Evolutionary conservation across 2,888 invertebrate species (phyloP).

Genomic region (Erebia epiphron): DNA sequence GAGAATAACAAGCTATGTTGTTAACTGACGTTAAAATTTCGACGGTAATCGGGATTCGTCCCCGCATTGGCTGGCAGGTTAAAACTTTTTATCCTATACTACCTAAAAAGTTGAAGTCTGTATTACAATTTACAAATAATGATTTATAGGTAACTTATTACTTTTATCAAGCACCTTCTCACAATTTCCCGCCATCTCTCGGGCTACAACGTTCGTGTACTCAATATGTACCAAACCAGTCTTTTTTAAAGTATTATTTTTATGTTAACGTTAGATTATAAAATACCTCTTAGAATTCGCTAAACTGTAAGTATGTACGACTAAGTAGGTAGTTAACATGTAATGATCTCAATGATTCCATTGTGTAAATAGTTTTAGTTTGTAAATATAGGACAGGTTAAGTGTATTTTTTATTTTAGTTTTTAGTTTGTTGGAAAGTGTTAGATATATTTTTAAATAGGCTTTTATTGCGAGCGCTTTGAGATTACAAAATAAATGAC

Average conservation of each 20-base stretch:
- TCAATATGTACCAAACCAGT: slow-evolving; percentile 72
- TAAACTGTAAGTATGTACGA: slow-evolving; percentile 51
- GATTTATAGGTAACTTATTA: too few species aligned
- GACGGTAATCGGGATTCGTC: too few species aligned
- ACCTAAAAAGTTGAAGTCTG: too few species aligned
- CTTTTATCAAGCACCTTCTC: background rate
- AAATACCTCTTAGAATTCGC: slow-evolving; percentile 68
- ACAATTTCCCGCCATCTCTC: slow-evolving; percentile 8
- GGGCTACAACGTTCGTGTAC: slow-evolving; percentile 41
- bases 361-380: slow-evolving; percentile 74
- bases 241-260: slow-evolving; percentile 78
- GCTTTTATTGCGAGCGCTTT: slow-evolving; percentile 49
- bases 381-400: slow-evolving; percentile 67
- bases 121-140: background rate
- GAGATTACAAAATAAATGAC: background rate
- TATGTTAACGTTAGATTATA: slow-evolving; percentile 53
- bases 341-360: slow-evolving; percentile 83
- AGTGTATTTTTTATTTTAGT: slow-evolving; percentile 44
- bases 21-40: too few species aligned
- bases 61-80: too few species aligned
- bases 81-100: too few species aligned
- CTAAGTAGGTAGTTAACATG: slow-evolving; percentile 50
- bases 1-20: too few species aligned
- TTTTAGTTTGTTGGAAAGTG: slow-evolving; percentile 52
- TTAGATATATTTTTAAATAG: slow-evolving; percentile 56